Percentiles rank a stretch among this genome's conserved stretches.
phyloP scores from a whole-genome alignment of 1,140 invertebrate genomes.

The Apis cerana region DNA sequence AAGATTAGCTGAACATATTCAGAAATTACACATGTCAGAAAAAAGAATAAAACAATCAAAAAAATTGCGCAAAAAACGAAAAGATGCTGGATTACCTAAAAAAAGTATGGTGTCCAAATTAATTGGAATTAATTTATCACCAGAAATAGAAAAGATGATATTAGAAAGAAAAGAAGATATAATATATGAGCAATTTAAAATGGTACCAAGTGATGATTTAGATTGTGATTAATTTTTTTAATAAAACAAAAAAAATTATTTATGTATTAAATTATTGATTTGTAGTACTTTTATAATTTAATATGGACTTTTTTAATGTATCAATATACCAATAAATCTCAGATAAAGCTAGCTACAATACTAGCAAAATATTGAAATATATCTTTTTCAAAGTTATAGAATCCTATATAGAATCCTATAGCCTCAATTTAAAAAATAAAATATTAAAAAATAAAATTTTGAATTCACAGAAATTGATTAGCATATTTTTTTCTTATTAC shows the following conservation, averaged over 20 bases:
- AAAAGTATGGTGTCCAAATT: constrained; percentile 56
- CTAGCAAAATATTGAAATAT: too few relatives aligned
- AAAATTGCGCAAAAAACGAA: constrained; percentile 44
- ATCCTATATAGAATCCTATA: too few relatives aligned
- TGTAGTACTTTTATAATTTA: background rate
- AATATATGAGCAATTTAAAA: background rate
- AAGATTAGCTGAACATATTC: constrained; percentile 60
- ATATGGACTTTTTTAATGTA: too few relatives aligned
- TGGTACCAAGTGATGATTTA: background rate
- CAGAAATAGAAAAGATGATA: constrained; percentile 38
- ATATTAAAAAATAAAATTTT: background rate
- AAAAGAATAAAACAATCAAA: background rate
- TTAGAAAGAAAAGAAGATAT: constrained; percentile 30
- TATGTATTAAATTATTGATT: too few relatives aligned
- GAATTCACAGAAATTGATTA: background rate
- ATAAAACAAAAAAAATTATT: too few relatives aligned
- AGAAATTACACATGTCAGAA: constrained; percentile 31
- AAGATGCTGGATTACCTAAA: constrained; percentile 55
- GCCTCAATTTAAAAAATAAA: background rate
- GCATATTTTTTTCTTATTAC: background rate
- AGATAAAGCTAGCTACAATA: too few relatives aligned
- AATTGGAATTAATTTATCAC: constrained; percentile 54
- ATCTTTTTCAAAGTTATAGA: too few relatives aligned
- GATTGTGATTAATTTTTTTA: background rate
- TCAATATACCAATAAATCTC: too few relatives aligned